Evolutionary conservation across 2,888 invertebrate genomes (phyloP), one percentile per base, ranked within the genome.

Genomic region (Apodemia hepburni): DNA sequence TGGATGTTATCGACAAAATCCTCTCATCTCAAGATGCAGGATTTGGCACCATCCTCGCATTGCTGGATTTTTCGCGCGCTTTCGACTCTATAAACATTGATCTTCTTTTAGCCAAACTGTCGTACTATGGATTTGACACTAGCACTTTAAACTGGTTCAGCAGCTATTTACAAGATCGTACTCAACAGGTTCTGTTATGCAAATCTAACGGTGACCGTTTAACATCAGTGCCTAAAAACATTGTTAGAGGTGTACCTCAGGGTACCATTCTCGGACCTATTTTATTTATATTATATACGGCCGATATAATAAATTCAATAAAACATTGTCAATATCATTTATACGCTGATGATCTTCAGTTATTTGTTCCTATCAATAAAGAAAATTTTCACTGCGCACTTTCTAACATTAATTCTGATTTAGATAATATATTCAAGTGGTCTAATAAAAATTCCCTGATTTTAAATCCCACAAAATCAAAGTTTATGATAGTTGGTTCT

Each of bases 1-100:
- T 59, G 6, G 35, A 35, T 42, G 59, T 59, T 8, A 18, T 59
- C 0, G 59, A 38, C 22, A 35, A 59, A 18, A 59, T 59, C 7
- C 33, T 42, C n/a, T 18, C n/a, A 35, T 35, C 35, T 11, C 59
- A 59, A 18, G 59, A 59, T 42, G 18, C 15, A 8, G 59, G 38
- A 22, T 17, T 18, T n/a, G 38, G 35, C 6, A 59, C 59, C 7
- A 59, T 38, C 15, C 7, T 59, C n/a, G 35, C 42, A 38, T 17
- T 59, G 15, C 12, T 59, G 5, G 42, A 42, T 42, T 42, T 42
- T 42, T 42, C 42, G 15, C 42, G 42, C 42, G 42, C 15, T 15
- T 42, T 42, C 15, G 38, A 38, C 47, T 18, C 18, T 3, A 49
- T 49, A 9, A 49, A 49, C 8, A 49, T 49, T 49, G 5, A 17